phyloP scores from a whole-genome alignment of 2,797 vertebrate genomes.

The Acanthis flammea region DNA sequence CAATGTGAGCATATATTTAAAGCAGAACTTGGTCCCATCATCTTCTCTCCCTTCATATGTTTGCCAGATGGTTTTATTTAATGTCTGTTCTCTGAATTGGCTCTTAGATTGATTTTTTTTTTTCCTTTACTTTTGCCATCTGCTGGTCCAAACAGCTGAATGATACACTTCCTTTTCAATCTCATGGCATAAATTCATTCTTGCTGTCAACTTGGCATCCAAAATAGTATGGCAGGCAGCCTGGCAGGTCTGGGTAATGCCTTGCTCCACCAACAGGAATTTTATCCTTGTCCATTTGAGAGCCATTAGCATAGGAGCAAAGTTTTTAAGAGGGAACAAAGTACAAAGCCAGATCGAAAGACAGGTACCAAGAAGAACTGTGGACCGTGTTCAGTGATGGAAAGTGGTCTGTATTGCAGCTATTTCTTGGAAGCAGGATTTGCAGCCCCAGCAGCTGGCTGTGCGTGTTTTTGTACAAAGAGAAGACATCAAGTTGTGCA shows the following conservation, averaged over 20 bases:
- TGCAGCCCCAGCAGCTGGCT: background rate
- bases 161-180: constrained; percentile 6
- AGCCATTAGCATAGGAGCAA: background rate
- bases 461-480: background rate
- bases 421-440: background rate
- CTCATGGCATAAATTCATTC: constrained; percentile 8
- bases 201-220: background rate
- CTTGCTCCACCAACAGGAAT: background rate
- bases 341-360: background rate
- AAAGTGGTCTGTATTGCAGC: background rate
- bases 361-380: background rate
- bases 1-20: background rate
- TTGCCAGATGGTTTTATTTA: constrained; percentile 51
- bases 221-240: background rate
- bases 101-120: constrained; percentile 1
- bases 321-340: background rate
- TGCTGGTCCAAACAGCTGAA: constrained; percentile 43
- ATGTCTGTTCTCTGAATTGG: background rate
- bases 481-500: background rate
- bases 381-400: accelerated
- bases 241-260: background rate
- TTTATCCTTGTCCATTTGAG: background rate
- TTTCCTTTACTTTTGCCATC: constrained; percentile 44
- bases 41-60: background rate
- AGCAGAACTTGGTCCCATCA: background rate